Base-by-base conservation (phyloP, 2,888 invertebrate genomes). In the Mesoligia furuncula region DNA sequence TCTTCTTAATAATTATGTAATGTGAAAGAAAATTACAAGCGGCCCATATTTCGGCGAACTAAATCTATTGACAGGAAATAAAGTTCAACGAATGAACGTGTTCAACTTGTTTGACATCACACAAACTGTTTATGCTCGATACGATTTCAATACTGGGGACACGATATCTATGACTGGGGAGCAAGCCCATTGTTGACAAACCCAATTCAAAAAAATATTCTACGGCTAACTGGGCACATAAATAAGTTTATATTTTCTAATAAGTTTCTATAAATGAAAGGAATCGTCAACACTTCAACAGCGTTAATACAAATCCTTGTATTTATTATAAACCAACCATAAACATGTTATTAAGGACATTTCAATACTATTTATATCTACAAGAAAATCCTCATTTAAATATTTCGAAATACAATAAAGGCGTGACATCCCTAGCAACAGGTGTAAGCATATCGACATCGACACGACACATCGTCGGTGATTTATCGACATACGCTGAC, bases 401-500 rank as follows among this genome's bases (percentile, higher is more conserved):
- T 75, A 74, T 79, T 75, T 83, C 31, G 36, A 64, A 73, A 75
- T 67, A 70, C 71, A 36, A 79, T 79, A 75, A 73, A 75, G 73
- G 75, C 20, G 79, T 80, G 87, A 72, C 83, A 88, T n/a, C 88
- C 89, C 87, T 88, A 79, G 64, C 70, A 77, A 86, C 87, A 88
- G 82, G 78, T 88, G 85, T 87, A 87, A 39, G 61, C 83, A 72
- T 81, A 87, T 89, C 88, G 83, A 83, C 88, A 88, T 81, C 87
- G 79, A 85, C 84, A 82, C 89, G 84, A 75, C 78, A 81, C 76
- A 57, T 67, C 73, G 59, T 17, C 75, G 62, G 80, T 89, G 83
- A 88, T 89, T 88, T 88, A 88, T 89, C 81, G 89, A 86, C 78
- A 85, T 77, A 70, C 77, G 62, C 51, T 81, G 83, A 86, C 88